Base-by-base conservation (phyloP, 2,797 vertebrate genomes). In the Echeneis naucrates region DNA sequence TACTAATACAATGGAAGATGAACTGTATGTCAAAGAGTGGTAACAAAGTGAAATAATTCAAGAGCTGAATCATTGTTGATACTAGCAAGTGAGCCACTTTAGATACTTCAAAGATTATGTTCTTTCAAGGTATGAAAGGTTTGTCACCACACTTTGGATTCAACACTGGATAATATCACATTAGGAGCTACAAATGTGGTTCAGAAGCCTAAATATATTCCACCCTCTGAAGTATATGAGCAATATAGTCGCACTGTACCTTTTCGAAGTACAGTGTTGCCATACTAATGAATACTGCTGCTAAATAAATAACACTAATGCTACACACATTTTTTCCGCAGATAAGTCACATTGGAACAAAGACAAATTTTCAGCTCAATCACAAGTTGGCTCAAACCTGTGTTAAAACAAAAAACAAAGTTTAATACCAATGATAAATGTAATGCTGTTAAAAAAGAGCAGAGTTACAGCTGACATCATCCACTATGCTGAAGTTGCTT, bases 1-100 rank as follows among this genome's bases (percentile, higher is more conserved):
- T 60, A 56, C 24, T 65, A 78, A 78, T 72, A 68, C 42, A 68
- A 33, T 65, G n/a, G 47, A 75, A 74, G 54, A 77, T 74, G 66
- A 68, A 80, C 65, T 74, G 68, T 73, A 78, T 72, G 78, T 68
- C 40, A 56, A 72, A 74, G 66, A 74, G 73, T 58, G 48, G 23
- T 56, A 65, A 42, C 77, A 66, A 85, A 69, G 69, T 38, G 56
- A 52, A 77, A 67, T 75, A 74, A 81, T 78, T 80, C 54, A 75
- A 80, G 58, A 63, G 70, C 62, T 86, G 86, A 88, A 78, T 85
- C 85, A 85, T 37, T 87, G 85, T 78, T 84, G 83, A 87, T 75
- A 84, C 79, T 14, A 81, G 69, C 35, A 44, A 56, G 35, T 79
- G 77, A 87, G 76, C 84, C 74, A 88, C 68, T 81, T 76, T 45